Evolutionary conservation across 1,140 invertebrate genomes (phyloP).

Genomic region (Acromyrmex echinatior): DNA sequence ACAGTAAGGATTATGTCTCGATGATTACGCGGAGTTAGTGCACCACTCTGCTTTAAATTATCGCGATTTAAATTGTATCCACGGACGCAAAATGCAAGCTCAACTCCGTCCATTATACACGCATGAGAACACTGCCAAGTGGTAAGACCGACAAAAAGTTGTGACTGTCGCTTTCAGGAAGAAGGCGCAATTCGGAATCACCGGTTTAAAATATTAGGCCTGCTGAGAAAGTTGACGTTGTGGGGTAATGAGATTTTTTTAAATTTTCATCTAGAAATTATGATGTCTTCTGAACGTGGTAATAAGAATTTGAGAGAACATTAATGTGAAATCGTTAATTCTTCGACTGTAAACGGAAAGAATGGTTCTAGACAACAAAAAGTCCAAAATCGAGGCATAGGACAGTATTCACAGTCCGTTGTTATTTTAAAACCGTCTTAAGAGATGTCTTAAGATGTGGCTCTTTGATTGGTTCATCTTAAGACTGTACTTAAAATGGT

Average conservation of each 20-base stretch:
- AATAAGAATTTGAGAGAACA: not conserved
- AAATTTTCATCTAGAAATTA: slow-evolving; percentile 8
- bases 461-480: too few relatives aligned
- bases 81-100: slow-evolving; percentile 68
- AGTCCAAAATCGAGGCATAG: too few relatives aligned
- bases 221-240: slow-evolving; percentile 20
- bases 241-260: slow-evolving; percentile 24
- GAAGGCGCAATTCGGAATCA: slow-evolving; percentile 65
- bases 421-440: too few relatives aligned
- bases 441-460: too few relatives aligned
- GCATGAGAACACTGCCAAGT: slow-evolving; percentile 70
- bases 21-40: slow-evolving; percentile 54
- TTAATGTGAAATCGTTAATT: too few relatives aligned
- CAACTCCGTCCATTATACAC: slow-evolving; percentile 65
- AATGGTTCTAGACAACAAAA: too few relatives aligned
- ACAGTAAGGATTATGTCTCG: slow-evolving; percentile 38
- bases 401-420: too few relatives aligned
- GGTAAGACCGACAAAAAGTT: slow-evolving; percentile 66
- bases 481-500: too few relatives aligned
- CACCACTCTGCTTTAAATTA: slow-evolving; percentile 54
- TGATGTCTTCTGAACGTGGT: not conserved
- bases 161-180: slow-evolving; percentile 54
- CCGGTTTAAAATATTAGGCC: slow-evolving; percentile 53
- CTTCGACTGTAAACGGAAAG: too few relatives aligned
- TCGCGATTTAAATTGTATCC: slow-evolving; percentile 57